phyloP scores from a whole-genome alignment of 2,113 vertebrate genomes.

The Echinops telfairi region DNA sequence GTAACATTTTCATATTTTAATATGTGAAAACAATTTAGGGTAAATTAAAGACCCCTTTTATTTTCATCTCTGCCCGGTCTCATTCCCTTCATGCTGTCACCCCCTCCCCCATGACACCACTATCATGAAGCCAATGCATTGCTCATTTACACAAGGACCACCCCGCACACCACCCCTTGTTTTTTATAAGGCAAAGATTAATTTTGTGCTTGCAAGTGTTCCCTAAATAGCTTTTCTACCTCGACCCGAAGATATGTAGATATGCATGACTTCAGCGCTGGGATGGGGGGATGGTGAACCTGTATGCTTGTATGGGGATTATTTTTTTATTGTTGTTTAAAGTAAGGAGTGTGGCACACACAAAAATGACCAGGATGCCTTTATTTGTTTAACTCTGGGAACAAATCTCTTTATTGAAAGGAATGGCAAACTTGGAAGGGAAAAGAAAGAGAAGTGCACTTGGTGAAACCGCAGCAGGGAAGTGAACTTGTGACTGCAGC shows the following conservation, averaged over 20 bases:
- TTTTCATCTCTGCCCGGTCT: not conserved
- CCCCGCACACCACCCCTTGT: too few relatives aligned
- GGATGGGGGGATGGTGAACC: too few relatives aligned
- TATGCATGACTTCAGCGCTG: not conserved
- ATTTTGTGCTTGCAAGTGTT: not conserved
- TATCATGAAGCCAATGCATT: not conserved
- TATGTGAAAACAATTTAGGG: not conserved
- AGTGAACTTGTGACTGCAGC: too few relatives aligned
- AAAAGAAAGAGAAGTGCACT: not conserved
- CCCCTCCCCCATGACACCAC: not conserved
- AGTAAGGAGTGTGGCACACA: not conserved
- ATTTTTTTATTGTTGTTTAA: not conserved
- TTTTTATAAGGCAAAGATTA: not conserved
- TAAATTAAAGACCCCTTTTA: not conserved
- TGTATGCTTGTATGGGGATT: not conserved
- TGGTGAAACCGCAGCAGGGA: not conserved
- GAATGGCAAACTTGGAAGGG: not conserved
- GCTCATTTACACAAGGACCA: not conserved
- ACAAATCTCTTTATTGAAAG: not conserved
- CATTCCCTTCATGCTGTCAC: not conserved
- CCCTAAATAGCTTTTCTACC: not conserved
- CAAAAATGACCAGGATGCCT: not conserved
- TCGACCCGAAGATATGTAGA: not conserved
- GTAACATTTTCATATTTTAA: not conserved
- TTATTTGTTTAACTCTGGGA: not conserved